Conservation (phyloP, 1,140 invertebrate species). For the Rhopalosiphum maidis region DNA sequence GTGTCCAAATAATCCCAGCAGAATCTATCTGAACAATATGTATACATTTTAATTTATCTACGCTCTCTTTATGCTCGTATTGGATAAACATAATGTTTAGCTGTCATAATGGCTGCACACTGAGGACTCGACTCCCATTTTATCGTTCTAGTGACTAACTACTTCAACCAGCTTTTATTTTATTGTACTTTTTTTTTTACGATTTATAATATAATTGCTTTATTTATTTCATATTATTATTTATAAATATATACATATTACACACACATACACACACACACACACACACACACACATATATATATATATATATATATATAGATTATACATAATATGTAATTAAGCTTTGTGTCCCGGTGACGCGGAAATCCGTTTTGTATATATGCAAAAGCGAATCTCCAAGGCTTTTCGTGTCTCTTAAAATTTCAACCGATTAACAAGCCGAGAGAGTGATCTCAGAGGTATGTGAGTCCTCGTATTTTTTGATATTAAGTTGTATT, state of each 20-base stretch:
- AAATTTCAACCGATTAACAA: neutral
- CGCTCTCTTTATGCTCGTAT: neutral
- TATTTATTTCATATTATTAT: slow-evolving; percentile 6
- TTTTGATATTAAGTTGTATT: slow-evolving; percentile 1
- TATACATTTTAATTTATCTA: slow-evolving; percentile 1
- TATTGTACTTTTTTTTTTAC: slow-evolving; percentile 21
- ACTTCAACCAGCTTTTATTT: slow-evolving; percentile 6
- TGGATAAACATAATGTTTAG: neutral
- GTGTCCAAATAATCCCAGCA: neutral
- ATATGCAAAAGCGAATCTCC: slow-evolving; percentile 52
- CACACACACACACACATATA: no score
- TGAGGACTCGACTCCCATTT: neutral
- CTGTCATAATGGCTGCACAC: neutral
- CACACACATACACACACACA: neutral
- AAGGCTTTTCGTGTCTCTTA: slow-evolving; percentile 39
- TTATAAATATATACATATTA: slow-evolving; percentile 1
- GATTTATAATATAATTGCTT: neutral
- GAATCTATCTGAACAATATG: neutral
- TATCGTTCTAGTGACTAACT: neutral
- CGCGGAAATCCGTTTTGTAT: slow-evolving; percentile 46
- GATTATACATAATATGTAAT: neutral
- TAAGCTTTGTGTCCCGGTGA: slow-evolving; percentile 31
- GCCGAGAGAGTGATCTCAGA: neutral
- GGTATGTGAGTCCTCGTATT: neutral
- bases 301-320: neutral